A percentile compares a stretch with the other conserved stretches of the same genome.
These are phyloP conservation scores for Apotomis betuletana DNA, from an alignment of 2,888 invertebrate species.

Conservation along the genomic window DNA sequence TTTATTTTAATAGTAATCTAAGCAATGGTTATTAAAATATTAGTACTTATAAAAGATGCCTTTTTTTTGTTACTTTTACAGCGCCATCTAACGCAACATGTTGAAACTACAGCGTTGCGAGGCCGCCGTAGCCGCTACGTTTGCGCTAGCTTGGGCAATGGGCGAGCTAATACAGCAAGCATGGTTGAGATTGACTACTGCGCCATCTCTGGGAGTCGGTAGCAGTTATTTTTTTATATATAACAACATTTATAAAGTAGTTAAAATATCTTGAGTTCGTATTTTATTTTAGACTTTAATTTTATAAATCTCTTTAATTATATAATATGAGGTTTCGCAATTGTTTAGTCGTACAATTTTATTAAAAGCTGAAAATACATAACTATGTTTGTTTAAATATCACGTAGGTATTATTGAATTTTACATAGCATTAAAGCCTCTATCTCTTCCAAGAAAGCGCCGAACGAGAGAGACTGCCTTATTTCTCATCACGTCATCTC, in stretches of 20 bases:
- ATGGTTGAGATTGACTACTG: neutral
- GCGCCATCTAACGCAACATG: conserved; percentile 22
- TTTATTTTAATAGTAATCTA: too few relatives aligned
- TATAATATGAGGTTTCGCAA: too few relatives aligned
- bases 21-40: too few relatives aligned
- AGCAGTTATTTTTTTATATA: neutral
- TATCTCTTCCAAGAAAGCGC: conserved; percentile 26
- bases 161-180: neutral
- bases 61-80: neutral
- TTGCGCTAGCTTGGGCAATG: neutral
- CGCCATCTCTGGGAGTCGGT: conserved; percentile 8
- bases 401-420: too few relatives aligned
- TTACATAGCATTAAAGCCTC: neutral
- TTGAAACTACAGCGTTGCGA: neutral
- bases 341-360: too few relatives aligned
- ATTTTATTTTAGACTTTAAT: too few relatives aligned
- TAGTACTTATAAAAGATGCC: too few relatives aligned
- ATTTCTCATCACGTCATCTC: conserved; percentile 45
- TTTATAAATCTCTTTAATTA: too few relatives aligned
- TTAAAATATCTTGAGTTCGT: too few relatives aligned
- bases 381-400: neutral
- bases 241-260: too few relatives aligned
- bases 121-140: neutral
- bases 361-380: too few relatives aligned
- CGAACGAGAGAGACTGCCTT: conserved; percentile 46